Base-by-base conservation (phyloP, 2,113 vertebrate genomes). In the Osmerus mordax region DNA sequence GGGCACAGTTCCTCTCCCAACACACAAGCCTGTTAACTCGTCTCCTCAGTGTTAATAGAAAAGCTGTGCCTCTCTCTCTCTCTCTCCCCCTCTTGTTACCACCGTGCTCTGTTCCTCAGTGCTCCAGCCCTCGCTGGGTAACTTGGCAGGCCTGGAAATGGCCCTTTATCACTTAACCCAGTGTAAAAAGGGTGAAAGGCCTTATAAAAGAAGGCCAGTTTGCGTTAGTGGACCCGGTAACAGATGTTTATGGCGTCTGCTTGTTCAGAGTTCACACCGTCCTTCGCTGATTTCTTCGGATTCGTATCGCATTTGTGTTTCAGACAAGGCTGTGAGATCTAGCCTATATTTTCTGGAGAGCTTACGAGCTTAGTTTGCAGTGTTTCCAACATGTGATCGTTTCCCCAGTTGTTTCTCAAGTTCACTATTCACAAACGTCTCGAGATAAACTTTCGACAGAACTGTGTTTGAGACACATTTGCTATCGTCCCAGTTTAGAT, bases 81-180 rank as follows among this genome's bases (percentile, higher is more conserved):
- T 64, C 28, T 64, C 72, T 87, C 59, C 47, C 62, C 15, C 56
- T 59, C 56, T 59, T 11, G 41, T 47, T 47, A 7, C 41, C 9
- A 7, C 56, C 14, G 63, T 36, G 28, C 65, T 53, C 7, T 25
- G 16, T 53, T 73, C 66, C 76, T 75, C 77, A 6, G 32, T 36
- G 32, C 32, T 28, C 25, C 25, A 28, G 25, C 25, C 25, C 25
- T 28, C 2, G 72, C 79, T 53, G 78, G 88, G 85, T 78, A 82
- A 84, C 86, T 87, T 85, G 88, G 86, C 83, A 87, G 81, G 84
- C 73, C 85, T 81, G 77, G 86, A 88, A 87, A 91, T 88, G 86
- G 89, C 90, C 88, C 76, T 87, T 90, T 87, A 90, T 89, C 88
- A 88, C 89, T 89, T 91, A 91, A 90, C 87, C 84, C 87, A 71